These are phyloP conservation scores for Anoura caudifer DNA, from an alignment of 2,113 vertebrate species.

Conservation along the genomic window DNA sequence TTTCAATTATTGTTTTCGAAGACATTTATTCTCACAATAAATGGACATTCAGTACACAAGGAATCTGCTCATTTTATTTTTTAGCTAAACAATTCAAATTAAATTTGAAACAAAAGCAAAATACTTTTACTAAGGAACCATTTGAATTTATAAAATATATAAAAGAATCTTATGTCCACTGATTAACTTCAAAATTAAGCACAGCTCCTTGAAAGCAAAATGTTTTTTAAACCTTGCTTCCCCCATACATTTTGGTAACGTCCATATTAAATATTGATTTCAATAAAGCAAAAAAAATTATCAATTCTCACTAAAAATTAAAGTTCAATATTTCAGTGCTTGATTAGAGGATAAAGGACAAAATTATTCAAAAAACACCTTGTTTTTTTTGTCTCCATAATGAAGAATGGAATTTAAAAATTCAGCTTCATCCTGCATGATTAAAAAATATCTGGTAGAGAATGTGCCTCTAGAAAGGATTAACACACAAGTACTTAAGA, in stretches of 20 bases:
- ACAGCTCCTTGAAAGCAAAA: not conserved
- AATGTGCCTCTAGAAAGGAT: not conserved
- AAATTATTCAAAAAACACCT: not conserved
- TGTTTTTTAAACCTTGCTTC: not conserved
- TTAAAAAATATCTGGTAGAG: constrained; percentile 32
- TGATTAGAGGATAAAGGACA: constrained; percentile 16
- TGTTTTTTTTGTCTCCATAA: not conserved
- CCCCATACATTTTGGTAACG: not conserved
- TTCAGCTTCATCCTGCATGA: not conserved
- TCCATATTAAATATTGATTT: not conserved
- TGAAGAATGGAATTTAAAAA: not conserved
- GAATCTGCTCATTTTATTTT: not conserved
- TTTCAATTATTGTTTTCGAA: not conserved
- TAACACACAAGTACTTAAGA: constrained; percentile 7
- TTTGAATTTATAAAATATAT: constrained; percentile 28
- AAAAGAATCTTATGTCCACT: not conserved
- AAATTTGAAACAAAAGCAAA: constrained; percentile 19
- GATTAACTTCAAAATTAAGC: constrained; percentile 29
- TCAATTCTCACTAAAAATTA: not conserved
- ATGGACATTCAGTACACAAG: not conserved
- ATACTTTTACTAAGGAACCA: not conserved
- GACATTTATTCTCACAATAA: not conserved
- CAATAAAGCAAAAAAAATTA: constrained; percentile 3
- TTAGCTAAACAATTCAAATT: constrained; percentile 13
- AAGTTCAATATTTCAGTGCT: constrained; percentile 34